phyloP scores from a whole-genome alignment of 2,888 invertebrate genomes.

The Cataglyphis altisquamis region DNA sequence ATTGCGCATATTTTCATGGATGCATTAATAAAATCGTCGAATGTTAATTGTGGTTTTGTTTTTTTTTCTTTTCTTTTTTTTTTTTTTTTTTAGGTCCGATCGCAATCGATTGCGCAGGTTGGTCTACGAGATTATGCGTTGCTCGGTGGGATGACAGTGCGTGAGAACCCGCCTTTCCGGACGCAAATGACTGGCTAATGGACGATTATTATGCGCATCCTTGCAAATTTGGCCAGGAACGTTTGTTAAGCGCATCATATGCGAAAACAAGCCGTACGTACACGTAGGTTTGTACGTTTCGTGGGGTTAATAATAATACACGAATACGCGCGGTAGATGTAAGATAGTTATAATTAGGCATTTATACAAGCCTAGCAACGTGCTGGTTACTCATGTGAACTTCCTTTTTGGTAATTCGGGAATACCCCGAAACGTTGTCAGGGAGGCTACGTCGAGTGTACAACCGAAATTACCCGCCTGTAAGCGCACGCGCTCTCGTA shows the following conservation, averaged over 20 bases:
- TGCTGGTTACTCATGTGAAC: slow-evolving; percentile 84
- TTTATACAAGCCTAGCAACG: slow-evolving; percentile 82
- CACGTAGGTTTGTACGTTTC: slow-evolving; percentile 60
- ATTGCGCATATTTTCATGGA: background rate
- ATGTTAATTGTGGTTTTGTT: background rate
- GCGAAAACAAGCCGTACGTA: slow-evolving; percentile 43
- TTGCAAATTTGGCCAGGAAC: slow-evolving; percentile 81
- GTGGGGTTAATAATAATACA: slow-evolving; percentile 76
- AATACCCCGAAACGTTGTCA: slow-evolving; percentile 70
- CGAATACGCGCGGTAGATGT: slow-evolving; percentile 81
- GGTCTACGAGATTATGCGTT: slow-evolving; percentile 59
- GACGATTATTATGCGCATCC: slow-evolving; percentile 84
- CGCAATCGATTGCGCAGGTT: slow-evolving; percentile 60
- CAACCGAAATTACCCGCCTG: slow-evolving; percentile 24
- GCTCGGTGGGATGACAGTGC: slow-evolving; percentile 59
- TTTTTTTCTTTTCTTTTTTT: too few relatives aligned
- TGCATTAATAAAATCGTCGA: slow-evolving; percentile 18
- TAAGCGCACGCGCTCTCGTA: background rate
- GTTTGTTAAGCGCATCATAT: slow-evolving; percentile 61
- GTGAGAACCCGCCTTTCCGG: slow-evolving; percentile 81
- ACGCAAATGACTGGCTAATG: slow-evolving; percentile 81
- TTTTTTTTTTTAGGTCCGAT: slow-evolving; percentile 40
- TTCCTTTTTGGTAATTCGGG: slow-evolving; percentile 82
- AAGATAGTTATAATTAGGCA: slow-evolving; percentile 86
- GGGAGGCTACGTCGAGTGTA: slow-evolving; percentile 11